These are phyloP conservation scores for Acipenser oxyrinchus DNA, from an alignment of 2,797 vertebrate species.

Conservation along the genomic window DNA sequence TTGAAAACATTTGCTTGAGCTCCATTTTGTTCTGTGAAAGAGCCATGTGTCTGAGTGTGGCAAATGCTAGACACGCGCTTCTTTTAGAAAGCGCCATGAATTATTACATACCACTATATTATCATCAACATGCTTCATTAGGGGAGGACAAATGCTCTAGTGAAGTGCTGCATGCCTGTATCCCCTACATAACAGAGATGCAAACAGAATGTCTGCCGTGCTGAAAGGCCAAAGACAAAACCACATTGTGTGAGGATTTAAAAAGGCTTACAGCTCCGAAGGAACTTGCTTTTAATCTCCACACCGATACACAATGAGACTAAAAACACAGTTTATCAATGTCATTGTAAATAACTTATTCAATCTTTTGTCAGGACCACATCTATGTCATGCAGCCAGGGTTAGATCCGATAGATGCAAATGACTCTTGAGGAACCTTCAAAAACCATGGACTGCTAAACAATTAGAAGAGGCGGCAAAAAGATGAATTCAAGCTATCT, in stretches of 20 bases:
- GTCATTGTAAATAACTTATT: conserved; percentile 30
- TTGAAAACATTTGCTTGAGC: conserved; percentile 27
- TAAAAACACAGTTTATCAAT: conserved; percentile 31
- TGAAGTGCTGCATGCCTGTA: conserved; percentile 59
- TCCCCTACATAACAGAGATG: conserved; percentile 55
- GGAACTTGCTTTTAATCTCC: conserved; percentile 48
- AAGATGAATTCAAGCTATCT: too few relatives aligned
- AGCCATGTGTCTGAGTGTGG: conserved; percentile 29
- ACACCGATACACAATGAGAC: conserved; percentile 50
- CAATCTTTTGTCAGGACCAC: too few relatives aligned
- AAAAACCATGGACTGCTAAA: conserved; percentile 55
- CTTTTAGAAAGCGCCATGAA: conserved; percentile 46
- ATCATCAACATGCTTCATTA: conserved; percentile 72
- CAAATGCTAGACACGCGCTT: conserved; percentile 54
- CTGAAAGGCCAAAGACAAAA: conserved; percentile 69
- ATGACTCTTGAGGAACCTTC: conserved; percentile 51
- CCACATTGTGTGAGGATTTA: conserved; percentile 77
- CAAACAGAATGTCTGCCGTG: conserved; percentile 60
- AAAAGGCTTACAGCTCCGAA: conserved; percentile 65
- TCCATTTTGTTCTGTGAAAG: conserved; percentile 25
- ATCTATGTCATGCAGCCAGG: conserved; percentile 14
- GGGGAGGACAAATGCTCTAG: conserved; percentile 61
- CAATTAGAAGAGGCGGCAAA: conserved; percentile 49
- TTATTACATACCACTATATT: conserved; percentile 63
- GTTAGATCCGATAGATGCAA: conserved; percentile 48